Base-by-base conservation (phyloP, 2,113 vertebrate genomes). In the Balaeniceps rex region DNA sequence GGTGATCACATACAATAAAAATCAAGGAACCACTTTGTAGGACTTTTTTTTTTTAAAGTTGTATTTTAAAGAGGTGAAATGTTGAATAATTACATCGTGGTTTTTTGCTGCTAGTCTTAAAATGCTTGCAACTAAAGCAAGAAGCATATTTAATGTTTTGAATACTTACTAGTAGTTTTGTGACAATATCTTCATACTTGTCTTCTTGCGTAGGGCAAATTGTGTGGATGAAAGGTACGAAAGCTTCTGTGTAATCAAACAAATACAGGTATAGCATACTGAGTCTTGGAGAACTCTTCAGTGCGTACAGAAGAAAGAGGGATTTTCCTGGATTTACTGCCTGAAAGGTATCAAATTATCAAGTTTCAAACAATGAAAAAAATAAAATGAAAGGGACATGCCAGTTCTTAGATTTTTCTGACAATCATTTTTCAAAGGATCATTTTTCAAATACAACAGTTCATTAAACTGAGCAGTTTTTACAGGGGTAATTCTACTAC, bases 181-280 rank as follows among this genome's bases (percentile, higher is more conserved):
- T 93, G 80, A 98, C 72, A 72, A 96, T 76, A 94, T 98, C 98
- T 91, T 98, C 90, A 1, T 97, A 61, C 14, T 94, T 90, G 23
- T 97, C 87, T 26, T 98, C 94, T 58, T 98, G 98, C 11, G 91
- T 85, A 13, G 99, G 98, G 83, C 99, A 99, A 96, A 99, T 98
- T 71, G 99, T 99, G 88, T 99, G 99, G 86, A 99, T 98, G 97
- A 99, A 99, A 88, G 99, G 99, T 84, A 99, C 97, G 95, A 99
- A 99, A 92, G 98, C 99, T 93, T 99, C 98, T 1, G 98, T 58
- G 8, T 99, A 99, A 96, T 99, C 99, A 68, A 99, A 99, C 68
- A 99, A 97, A 97, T 99, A 99, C 4, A 99, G 95, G 94, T 99
- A 99, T 61, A 99, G 98, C 95, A 99, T 97, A 19, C 99, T 98